Percentiles rank a stretch among this genome's conserved stretches.
Evolutionary conservation across 2,113 vertebrate genomes (phyloP).

Genomic region (Syrmaticus mikado): DNA sequence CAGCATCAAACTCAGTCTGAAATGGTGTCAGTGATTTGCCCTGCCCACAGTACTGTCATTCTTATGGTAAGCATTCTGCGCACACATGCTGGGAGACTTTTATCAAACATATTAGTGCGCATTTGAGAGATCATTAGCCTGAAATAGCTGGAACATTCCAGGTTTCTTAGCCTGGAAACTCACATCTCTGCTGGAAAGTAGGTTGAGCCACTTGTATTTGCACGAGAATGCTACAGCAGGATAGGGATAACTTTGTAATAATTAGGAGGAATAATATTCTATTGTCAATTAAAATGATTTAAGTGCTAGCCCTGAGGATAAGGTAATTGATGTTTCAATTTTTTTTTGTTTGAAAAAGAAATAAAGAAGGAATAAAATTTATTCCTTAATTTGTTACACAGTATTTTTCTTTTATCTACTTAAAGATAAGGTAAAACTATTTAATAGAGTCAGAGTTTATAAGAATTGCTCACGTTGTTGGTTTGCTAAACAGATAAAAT

Average conservation of each 20-base stretch:
- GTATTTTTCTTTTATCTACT: background rate
- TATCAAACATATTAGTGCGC: slow-evolving; percentile 80
- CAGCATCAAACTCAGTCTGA: slow-evolving; percentile 72
- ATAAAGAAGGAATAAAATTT: background rate
- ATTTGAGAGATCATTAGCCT: slow-evolving; percentile 83
- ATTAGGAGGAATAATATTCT: background rate
- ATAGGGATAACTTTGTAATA: background rate
- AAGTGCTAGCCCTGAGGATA: background rate
- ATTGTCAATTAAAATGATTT: background rate
- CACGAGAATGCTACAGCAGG: slow-evolving; percentile 29
- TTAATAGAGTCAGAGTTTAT: background rate
- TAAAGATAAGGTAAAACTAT: background rate
- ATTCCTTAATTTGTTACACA: background rate
- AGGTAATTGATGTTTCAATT: background rate
- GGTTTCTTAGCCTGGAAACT: slow-evolving; percentile 50
- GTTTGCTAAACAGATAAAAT: background rate
- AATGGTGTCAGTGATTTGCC: slow-evolving; percentile 73
- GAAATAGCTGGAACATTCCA: slow-evolving; percentile 75
- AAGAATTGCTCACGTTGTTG: background rate
- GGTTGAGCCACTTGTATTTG: slow-evolving; percentile 36
- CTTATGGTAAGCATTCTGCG: slow-evolving; percentile 84
- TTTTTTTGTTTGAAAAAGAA: background rate
- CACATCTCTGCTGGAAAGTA: slow-evolving; percentile 50
- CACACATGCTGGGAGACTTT: slow-evolving; percentile 77
- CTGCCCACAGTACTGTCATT: slow-evolving; percentile 76